Percentiles rank a stretch among this genome's conserved stretches.
Evolutionary conservation across 1,140 invertebrate species (phyloP).

Genomic region (Zaprionus camerounensis): DNA sequence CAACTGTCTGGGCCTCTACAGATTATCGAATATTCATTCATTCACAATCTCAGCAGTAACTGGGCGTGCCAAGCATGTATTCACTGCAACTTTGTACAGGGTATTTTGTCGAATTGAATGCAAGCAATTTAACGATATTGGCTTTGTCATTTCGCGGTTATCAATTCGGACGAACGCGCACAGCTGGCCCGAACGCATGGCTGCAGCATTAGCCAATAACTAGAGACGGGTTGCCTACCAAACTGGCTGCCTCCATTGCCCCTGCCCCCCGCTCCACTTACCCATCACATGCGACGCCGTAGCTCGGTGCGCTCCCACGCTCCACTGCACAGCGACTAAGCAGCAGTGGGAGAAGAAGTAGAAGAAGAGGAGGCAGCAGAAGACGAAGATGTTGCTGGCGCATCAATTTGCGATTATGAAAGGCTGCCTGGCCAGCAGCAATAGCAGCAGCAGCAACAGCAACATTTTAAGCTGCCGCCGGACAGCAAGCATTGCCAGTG

Average conservation of each 20-base stretch:
- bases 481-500: constrained; percentile 8
- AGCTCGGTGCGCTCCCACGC: constrained; percentile 72
- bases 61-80: too few relatives aligned
- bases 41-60: not conserved
- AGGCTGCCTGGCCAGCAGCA: constrained; percentile 76
- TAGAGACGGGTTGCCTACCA: constrained; percentile 1
- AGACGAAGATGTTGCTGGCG: constrained; percentile 72
- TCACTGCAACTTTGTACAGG: not conserved
- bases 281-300: constrained; percentile 52
- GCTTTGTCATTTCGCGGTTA: constrained; percentile 82
- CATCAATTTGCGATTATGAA: constrained; percentile 82
- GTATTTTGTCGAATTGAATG: constrained; percentile 54
- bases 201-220: constrained; percentile 69
- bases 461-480: constrained; percentile 46
- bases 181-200: constrained; percentile 65
- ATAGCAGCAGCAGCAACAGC: constrained; percentile 30
- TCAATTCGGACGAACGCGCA: constrained; percentile 67
- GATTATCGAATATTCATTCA: not conserved
- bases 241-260: constrained; percentile 1
- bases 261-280: not conserved
- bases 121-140: constrained; percentile 67
- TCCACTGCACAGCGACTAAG: constrained; percentile 64
- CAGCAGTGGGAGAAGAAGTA: not conserved
- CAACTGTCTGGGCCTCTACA: too few relatives aligned
- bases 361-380: constrained; percentile 7